Percentiles rank a stretch among this genome's conserved stretches.
These are phyloP conservation scores for Styela clava DNA, from an alignment of 23 tunicate species.

Conservation along the genomic window DNA sequence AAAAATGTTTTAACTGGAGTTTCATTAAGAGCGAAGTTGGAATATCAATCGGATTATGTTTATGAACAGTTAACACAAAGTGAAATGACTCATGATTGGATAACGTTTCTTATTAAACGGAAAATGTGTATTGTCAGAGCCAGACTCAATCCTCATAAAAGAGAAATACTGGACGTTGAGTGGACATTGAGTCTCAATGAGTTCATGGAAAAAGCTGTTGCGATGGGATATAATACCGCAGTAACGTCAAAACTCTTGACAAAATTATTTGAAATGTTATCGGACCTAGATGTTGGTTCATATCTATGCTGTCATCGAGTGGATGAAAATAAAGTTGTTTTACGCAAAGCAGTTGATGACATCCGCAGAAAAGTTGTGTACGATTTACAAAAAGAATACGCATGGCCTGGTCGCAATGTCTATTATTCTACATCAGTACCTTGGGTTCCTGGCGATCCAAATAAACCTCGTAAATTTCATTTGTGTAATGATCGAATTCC, in stretches of 20 bases:
- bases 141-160: neutral
- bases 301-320: conserved; percentile 12
- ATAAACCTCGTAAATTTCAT: conserved; percentile 30
- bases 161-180: conserved; percentile 10
- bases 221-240: conserved; percentile 11
- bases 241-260: conserved; percentile 16
- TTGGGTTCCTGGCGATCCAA: conserved; percentile 46
- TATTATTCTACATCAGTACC: conserved; percentile 34
- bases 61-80: conserved; percentile 37
- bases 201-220: neutral
- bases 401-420: conserved; percentile 51
- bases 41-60: conserved; percentile 50
- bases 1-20: neutral
- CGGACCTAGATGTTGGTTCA: neutral
- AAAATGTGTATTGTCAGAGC: neutral
- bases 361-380: conserved; percentile 33
- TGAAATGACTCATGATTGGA: conserved; percentile 46
- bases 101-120: conserved; percentile 28
- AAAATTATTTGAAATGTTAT: conserved; percentile 15
- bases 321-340: neutral
- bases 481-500: conserved; percentile 24
- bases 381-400: conserved; percentile 57
- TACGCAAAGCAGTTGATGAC: neutral
- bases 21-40: conserved; percentile 50
- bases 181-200: neutral